Evolutionary conservation across 2,113 vertebrate species (phyloP).

Genomic region (Agapornis roseicollis): DNA sequence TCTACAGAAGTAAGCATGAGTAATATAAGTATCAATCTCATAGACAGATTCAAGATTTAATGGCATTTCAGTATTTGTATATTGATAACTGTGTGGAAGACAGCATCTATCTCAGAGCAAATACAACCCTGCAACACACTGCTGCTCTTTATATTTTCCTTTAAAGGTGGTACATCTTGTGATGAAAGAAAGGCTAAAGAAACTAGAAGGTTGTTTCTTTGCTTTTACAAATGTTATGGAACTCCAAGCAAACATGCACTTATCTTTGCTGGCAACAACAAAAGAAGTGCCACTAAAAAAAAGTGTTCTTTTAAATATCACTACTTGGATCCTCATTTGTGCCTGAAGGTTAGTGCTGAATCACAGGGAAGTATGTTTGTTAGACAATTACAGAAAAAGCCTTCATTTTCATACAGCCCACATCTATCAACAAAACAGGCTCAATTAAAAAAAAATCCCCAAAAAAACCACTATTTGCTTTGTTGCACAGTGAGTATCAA

Average conservation of each 20-base stretch:
- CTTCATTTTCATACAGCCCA: not conserved
- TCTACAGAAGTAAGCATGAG: not conserved
- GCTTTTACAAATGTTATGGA: not conserved
- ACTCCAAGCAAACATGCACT: not conserved
- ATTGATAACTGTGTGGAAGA: not conserved
- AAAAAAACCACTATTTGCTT: not conserved
- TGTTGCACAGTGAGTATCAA: not conserved
- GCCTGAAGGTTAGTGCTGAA: not conserved
- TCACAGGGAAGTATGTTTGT: not conserved
- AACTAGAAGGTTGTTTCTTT: not conserved
- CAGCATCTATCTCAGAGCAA: not conserved
- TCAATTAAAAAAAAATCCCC: not conserved
- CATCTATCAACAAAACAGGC: not conserved
- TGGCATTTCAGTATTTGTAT: not conserved
- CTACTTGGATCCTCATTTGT: not conserved
- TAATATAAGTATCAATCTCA: not conserved
- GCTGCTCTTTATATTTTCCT: not conserved
- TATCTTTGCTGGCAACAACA: not conserved
- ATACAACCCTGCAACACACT: not conserved
- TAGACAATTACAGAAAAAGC: not conserved
- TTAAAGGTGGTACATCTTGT: not conserved
- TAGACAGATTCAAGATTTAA: not conserved
- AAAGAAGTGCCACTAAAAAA: not conserved
- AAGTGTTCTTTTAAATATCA: not conserved
- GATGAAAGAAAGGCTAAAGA: not conserved